These are phyloP conservation scores for Hippocampus mohnikei DNA, from an alignment of 2,113 vertebrate genomes.

Conservation along the genomic window DNA sequence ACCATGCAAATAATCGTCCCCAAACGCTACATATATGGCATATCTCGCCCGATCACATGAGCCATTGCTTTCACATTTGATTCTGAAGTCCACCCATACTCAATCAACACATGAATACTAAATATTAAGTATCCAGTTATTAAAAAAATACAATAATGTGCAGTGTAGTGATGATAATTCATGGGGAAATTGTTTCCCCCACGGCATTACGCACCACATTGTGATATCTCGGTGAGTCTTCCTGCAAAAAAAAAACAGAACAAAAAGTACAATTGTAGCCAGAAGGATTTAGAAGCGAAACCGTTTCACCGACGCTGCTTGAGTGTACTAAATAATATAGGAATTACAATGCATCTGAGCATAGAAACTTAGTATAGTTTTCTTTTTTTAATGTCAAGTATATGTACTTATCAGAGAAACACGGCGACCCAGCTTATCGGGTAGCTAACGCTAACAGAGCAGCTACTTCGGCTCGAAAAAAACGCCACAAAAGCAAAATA, in stretches of 20 bases:
- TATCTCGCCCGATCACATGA: not conserved
- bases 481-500: conserved; percentile 30
- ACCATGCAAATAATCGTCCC: not conserved
- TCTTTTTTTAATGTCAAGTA: conserved; percentile 5
- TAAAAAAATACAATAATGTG: not conserved
- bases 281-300: conserved; percentile 42
- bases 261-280: conserved; percentile 73
- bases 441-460: conserved; percentile 52
- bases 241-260: conserved; percentile 74
- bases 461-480: conserved; percentile 48
- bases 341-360: not conserved
- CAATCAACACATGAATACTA: not conserved
- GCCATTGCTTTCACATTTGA: not conserved
- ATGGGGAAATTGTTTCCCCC: conserved; percentile 47
- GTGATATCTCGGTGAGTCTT: conserved; percentile 75
- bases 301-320: conserved; percentile 34
- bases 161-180: conserved; percentile 17
- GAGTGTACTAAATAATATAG: not conserved
- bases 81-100: conserved; percentile 1
- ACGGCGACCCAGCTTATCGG: conserved; percentile 39
- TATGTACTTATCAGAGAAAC: conserved; percentile 20
- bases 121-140: not conserved
- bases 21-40: not conserved
- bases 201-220: conserved; percentile 73
- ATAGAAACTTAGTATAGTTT: not conserved